Base-by-base conservation (phyloP, 2,113 vertebrate genomes). In the Emydocephalus ijimae region DNA sequence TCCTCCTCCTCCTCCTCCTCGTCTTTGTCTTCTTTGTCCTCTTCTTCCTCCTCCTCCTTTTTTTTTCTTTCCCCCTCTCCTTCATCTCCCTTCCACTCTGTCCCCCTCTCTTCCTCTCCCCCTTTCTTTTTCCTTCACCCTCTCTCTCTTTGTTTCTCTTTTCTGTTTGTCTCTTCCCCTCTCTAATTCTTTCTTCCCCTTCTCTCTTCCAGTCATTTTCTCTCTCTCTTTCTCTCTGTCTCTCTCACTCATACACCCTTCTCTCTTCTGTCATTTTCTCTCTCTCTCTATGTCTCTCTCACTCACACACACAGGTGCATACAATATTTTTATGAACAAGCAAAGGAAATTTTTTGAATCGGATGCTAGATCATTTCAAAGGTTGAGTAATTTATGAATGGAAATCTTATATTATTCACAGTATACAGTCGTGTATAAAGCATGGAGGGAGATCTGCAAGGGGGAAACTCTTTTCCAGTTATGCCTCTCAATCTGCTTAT, bases 11-110 rank as follows among this genome's bases (percentile, higher is more conserved):
- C 6, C 0, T 29, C 26, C 26, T 29, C 59, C 4, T 64, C 1
- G 3, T 50, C 4, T 1, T 59, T 6, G 1, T 50, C 8, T 9
- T 59, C 56, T 24, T 23, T 0, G 0, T 7, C 18, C 20, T 23
- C 6, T 23, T 48, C 3, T 5, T 2, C 23, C 14, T 56, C 55
- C 6, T 57, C 55, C 55, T 56, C 4, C 4, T 4, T 56, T 4
- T 56, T 5, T 4, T 4, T 12, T 29, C 61, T 29, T 9, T 10
- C 24, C 26, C 59, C 5, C 56, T 57, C 10, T 26, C 21, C 56
- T 57, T 57, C 56, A 21, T 23, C 21, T 26, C 57, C 23, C 21
- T 2, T 50, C 8, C 48, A 50, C 7, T 50, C 23, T 29, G 23
- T 12, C 26, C 8, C 24, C 5, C 24, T 26, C 59, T 26, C 24